Percentiles rank a stretch among this genome's conserved stretches.
These are phyloP conservation scores for Eubucco bourcierii DNA, from an alignment of 2,113 vertebrate species.

Conservation along the genomic window DNA sequence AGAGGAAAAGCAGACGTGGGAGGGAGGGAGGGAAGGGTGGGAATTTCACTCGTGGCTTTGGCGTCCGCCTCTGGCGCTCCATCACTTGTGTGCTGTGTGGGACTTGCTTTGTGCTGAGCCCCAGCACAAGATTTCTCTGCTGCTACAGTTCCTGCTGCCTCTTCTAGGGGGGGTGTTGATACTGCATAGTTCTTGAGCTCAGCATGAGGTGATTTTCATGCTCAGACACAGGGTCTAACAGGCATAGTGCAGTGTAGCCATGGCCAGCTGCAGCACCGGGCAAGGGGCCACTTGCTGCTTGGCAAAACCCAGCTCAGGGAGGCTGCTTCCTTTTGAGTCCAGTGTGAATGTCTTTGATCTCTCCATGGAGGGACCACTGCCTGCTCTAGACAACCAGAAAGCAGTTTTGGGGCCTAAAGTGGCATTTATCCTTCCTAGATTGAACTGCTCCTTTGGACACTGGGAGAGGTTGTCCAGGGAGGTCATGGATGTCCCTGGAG, in stretches of 20 bases:
- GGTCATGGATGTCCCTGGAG: too few species aligned
- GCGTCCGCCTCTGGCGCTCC: background rate
- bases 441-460: background rate
- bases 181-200: background rate
- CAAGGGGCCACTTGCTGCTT: background rate
- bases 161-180: background rate
- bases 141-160: background rate
- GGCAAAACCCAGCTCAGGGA: background rate
- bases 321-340: background rate
- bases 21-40: background rate
- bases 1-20: background rate
- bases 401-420: background rate
- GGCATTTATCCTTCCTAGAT: background rate
- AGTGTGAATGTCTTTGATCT: background rate
- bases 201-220: background rate
- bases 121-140: background rate
- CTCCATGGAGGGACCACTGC: background rate
- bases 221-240: background rate
- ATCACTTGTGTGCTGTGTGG: background rate
- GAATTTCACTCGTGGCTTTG: background rate
- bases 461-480: too few species aligned
- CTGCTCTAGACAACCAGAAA: background rate
- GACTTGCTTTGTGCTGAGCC: conserved; percentile 3
- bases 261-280: background rate
- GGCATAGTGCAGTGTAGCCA: background rate